These are phyloP conservation scores for Hirtodrosophila confusa DNA, from an alignment of 2,888 invertebrate genomes.

Conservation along the genomic window DNA sequence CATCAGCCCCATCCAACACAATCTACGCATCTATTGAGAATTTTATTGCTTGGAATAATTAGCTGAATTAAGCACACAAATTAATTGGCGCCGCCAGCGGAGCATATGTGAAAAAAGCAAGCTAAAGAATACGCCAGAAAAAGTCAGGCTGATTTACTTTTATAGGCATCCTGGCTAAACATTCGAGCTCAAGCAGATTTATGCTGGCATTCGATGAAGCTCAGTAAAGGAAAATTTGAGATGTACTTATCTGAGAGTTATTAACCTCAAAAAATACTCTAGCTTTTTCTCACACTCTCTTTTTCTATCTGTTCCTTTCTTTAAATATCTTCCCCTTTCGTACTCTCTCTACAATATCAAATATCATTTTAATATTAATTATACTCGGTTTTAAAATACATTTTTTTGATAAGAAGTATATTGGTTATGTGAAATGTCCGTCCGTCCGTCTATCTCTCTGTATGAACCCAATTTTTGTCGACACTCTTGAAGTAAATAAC, in stretches of 20 bases:
- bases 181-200: constrained; percentile 52
- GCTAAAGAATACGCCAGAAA: constrained; percentile 28
- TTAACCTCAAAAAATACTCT: background rate
- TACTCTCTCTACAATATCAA: background rate
- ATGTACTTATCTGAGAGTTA: no score
- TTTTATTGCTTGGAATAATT: constrained; percentile 78
- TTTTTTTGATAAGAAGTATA: no score
- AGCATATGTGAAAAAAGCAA: constrained; percentile 64
- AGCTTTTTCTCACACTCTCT: background rate
- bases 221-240: no score
- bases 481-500: no score
- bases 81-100: constrained; percentile 64
- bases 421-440: no score
- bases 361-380: no score
- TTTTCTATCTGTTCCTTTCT: background rate
- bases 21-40: constrained; percentile 73
- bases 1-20: constrained; percentile 23
- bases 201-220: constrained; percentile 18
- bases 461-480: no score
- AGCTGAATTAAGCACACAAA: constrained; percentile 77
- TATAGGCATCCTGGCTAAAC: constrained; percentile 61
- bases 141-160: constrained; percentile 71
- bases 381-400: no score
- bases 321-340: background rate
- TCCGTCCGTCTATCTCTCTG: no score